Evolutionary conservation across 2,888 invertebrate genomes (phyloP), one percentile per base, ranked within the genome.

Genomic region (Cosmorhoe ocellata): DNA sequence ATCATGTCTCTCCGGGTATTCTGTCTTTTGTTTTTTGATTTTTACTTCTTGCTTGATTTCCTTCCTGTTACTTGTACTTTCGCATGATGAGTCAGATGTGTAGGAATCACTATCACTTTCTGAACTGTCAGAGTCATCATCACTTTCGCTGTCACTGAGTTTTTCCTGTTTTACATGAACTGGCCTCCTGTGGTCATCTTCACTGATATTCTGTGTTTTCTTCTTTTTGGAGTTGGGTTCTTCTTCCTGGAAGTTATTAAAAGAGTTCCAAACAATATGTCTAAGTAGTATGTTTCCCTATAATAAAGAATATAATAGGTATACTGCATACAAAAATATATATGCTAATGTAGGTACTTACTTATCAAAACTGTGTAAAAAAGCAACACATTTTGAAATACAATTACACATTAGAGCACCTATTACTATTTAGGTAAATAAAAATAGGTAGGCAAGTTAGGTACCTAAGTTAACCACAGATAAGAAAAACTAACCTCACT

Each of bases 401-500:
- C n/a, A n/a, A n/a, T n/a, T n/a, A n/a, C n/a, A n/a, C n/a, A n/a
- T n/a, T n/a, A n/a, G n/a, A n/a, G n/a, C n/a, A n/a, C n/a, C n/a
- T n/a, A n/a, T n/a, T n/a, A n/a, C n/a, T n/a, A n/a, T n/a, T n/a
- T n/a, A n/a, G n/a, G n/a, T n/a, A n/a, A n/a, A n/a, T n/a, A n/a
- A n/a, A n/a, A n/a, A n/a, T 18, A 18, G 18, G 10, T 22, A 30
- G 5, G 7, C 7, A 24, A 6, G 24, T 24, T 5, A 6, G 3
- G 7, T 7, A 24, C 4, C 4, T 30, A 18, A 27, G 31, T n/a
- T 26, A 37, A 56, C 48, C 39, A 50, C 54, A 54, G 24, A 47
- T 51, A 50, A 41, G 11, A 33, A 1, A 7, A 36, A 71, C 76
- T 66, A 46, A 90, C 89, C 84, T 88, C 89, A 74, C 84, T 86